Base-by-base conservation (phyloP, 2,113 vertebrate species). In the Spilogale gracilis region DNA sequence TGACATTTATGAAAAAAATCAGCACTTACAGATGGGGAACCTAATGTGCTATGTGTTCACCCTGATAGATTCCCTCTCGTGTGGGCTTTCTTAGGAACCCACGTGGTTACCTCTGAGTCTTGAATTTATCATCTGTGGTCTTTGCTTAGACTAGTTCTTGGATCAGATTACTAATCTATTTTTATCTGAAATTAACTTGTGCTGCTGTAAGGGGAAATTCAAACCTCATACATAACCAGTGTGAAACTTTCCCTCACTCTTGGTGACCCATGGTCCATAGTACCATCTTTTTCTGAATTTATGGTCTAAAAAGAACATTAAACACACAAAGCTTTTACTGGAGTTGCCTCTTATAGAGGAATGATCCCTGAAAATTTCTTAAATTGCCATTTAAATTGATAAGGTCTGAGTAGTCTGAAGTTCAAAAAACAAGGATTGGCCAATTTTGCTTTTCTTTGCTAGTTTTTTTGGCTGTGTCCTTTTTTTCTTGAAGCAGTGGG, bases 241-340 rank as follows among this genome's bases (percentile, higher is more conserved):
- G 54, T 71, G 63, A 94, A 94, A 83, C 13, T 90, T 94, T 63
- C 65, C 18, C 14, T 82, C 38, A 85, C 27, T 69, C 38, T 30
- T 50, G 1, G 74, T 78, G 45, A 78, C 74, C 23, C 14, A 27
- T 60, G 45, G 25, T 82, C n/a, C 74, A 86, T 30, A 74, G 52
- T 48, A 20, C 8, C 54, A 63, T 60, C 25, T 92, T 92, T 92
- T 86, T 52, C 90, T 96, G 60, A 93, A 88, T 78, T 83, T 78
- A 50, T 94, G 38, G n/a, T 54, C 45, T 83, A 73, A 91, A 71
- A 43, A 48, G 32, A 90, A 67, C 27, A 50, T 76, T 67, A 79
- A 58, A 67, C 13, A 91, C 10, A 80, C 20, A 71, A 52, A 89
- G 45, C 8, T 92, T 84, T 92, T 43, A 60, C 25, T n/a, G 30